Base-by-base conservation (phyloP, 2,113 vertebrate species). In the Brachirus orientalis region DNA sequence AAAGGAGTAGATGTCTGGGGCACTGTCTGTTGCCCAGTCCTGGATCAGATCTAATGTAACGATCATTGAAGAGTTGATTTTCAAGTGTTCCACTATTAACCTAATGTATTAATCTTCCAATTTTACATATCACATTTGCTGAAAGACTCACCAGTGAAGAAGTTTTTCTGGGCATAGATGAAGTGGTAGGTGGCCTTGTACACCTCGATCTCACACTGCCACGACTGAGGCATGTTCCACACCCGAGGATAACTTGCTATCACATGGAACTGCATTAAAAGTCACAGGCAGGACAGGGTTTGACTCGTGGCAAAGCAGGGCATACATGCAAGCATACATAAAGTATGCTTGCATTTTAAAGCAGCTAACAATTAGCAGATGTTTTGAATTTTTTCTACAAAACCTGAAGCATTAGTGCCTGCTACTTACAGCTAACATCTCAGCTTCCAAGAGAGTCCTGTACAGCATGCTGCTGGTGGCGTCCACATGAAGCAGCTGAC, bases 131-230 rank as follows among this genome's bases (percentile, higher is more conserved):
- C 28, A 28, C 3, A 28, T 28, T 28, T 28, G 12, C 18, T 14
- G 9, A 10, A 19, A 16, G 14, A 28, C 48, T 94, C 91, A 98
- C 98, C 98, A 74, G 97, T 94, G 84, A 99, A 98, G 89, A 99
- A 99, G 91, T 95, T 97, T 85, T 99, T 99, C 90, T 99, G 98
- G 68, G 98, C 97, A 73, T 97, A 99, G 83, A 99, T 99, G 82
- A 99, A 99, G 80, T 99, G 96, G 75, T 99, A 99, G 0, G 98
- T 99, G 65, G 98, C 96, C 86, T 99, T 99, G 89, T 98, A 99
- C 54, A 99, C 97, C 79, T 99, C 97, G 1, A 99, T 92, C 86
- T 99, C 97, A 19, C 97, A 98, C 63, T 99, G 96, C 98, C 98
- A 99, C 0, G 93, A 95, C 91, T 99, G 98, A 3, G 96, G 95